A percentile compares a stretch with the other conserved stretches of the same genome.
Conservation (phyloP, 2,113 vertebrate genomes). For the Oenanthe melanoleuca region DNA sequence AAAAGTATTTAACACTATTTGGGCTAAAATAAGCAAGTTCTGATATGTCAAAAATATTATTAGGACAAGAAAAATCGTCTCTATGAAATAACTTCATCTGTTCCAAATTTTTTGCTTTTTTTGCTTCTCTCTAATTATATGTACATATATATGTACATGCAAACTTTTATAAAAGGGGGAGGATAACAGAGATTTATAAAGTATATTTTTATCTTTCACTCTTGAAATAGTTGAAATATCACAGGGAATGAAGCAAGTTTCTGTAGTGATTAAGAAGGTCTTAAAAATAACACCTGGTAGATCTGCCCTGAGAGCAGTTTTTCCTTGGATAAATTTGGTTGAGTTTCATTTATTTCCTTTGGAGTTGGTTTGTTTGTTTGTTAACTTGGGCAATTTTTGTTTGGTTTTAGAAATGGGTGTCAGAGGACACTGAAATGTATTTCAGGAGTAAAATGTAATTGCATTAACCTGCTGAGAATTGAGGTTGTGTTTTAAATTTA, state of each 20-base stretch:
- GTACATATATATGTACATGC: fast-evolving
- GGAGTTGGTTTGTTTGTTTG: background rate
- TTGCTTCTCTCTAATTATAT: background rate
- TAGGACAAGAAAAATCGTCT: background rate
- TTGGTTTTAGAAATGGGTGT: background rate
- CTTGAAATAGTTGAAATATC: background rate
- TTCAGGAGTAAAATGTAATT: background rate
- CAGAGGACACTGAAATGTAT: background rate
- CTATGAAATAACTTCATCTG: background rate
- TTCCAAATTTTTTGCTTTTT: background rate
- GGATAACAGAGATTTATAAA: background rate
- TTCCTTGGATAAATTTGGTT: background rate
- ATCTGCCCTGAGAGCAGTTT: background rate
- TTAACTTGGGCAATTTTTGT: background rate
- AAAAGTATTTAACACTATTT: background rate
- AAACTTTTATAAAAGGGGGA: background rate
- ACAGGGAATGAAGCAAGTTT: background rate
- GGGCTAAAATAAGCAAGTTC: background rate
- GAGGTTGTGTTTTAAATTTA: background rate
- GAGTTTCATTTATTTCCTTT: background rate
- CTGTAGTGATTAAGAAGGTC: background rate
- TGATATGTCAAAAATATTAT: background rate
- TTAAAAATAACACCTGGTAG: background rate
- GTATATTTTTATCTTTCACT: background rate
- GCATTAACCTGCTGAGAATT: background rate